These are phyloP conservation scores for Drosophila histrio DNA, from an alignment of 2,888 invertebrate genomes.

Conservation along the genomic window DNA sequence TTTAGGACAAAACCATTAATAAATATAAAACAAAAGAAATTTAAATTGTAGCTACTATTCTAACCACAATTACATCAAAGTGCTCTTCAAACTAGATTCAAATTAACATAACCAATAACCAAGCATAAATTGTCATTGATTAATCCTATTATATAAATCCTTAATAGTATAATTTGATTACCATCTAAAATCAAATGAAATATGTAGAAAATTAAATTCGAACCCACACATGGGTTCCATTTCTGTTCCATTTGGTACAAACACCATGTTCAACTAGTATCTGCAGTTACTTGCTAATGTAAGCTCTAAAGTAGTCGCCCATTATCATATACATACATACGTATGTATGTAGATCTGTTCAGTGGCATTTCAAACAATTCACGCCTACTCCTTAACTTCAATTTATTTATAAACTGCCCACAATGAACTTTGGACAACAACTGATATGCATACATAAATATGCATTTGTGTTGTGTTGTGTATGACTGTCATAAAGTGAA, in stretches of 20 bases:
- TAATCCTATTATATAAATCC: too few relatives aligned
- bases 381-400: slow-evolving; percentile 41
- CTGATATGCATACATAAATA: slow-evolving; percentile 55
- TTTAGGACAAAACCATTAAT: too few relatives aligned
- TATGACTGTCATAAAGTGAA: slow-evolving; percentile 59
- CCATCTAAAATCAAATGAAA: not conserved
- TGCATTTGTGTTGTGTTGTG: slow-evolving; percentile 25
- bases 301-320: slow-evolving; percentile 20
- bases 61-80: too few relatives aligned
- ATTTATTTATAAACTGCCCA: slow-evolving; percentile 47
- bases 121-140: too few relatives aligned
- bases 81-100: too few relatives aligned
- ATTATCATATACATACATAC: slow-evolving; percentile 1
- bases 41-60: too few relatives aligned
- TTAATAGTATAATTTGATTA: not conserved
- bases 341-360: slow-evolving; percentile 16
- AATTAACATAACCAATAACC: too few relatives aligned
- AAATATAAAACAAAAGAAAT: too few relatives aligned
- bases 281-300: slow-evolving; percentile 16
- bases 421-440: slow-evolving; percentile 50
- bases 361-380: slow-evolving; percentile 14
- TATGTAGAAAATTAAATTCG: not conserved
- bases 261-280: not conserved
- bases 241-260: not conserved
- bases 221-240: not conserved